Base-by-base conservation (phyloP, 2,113 vertebrate species). In the Orycteropus afer region DNA sequence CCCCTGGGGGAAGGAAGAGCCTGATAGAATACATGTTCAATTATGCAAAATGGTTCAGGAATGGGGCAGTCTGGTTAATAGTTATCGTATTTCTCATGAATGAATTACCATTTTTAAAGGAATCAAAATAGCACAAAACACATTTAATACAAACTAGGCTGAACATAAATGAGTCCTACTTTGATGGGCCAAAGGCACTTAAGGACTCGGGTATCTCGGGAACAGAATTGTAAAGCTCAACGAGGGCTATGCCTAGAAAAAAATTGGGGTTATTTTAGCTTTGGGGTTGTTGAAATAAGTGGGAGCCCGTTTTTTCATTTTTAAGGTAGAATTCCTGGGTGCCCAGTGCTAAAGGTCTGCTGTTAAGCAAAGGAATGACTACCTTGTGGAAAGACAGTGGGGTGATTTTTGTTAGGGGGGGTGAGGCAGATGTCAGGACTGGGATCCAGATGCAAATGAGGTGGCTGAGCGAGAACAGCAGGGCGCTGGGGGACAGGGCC, bases 91-190 rank as follows among this genome's bases (percentile, higher is more conserved):
- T 96, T 96, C 95, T 96, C 95, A 97, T 94, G 97, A 96, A 96
- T 96, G 96, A 97, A 96, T 96, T 97, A 97, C 93, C 96, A 95
- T 96, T 97, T 97, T 97, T 97, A 95, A 97, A 95, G 85, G 93
- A 96, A 95, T 93, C 78, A 90, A 92, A 93, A 96, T 90, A 96
- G 97, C 91, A 96, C 94, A 94, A 96, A 97, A 97, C 92, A 96
- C 87, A 96, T 86, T 96, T 94, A 96, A 86, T 92, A 96, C n/a
- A 96, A 96, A 97, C 97, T 89, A 93, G 73, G 71, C 92, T 85
- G 92, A 97, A 95, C 96, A 93, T 85, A 96, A 97, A 96, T 86
- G 95, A 96, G 85, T 73, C 97, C 97, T 90, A 94, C 90, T 90
- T 88, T 93, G 93, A 96, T 92, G 92, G 93, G 69, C 79, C 96